phyloP scores from a whole-genome alignment of 2,113 vertebrate species.

The Dryoscopus gambensis region DNA sequence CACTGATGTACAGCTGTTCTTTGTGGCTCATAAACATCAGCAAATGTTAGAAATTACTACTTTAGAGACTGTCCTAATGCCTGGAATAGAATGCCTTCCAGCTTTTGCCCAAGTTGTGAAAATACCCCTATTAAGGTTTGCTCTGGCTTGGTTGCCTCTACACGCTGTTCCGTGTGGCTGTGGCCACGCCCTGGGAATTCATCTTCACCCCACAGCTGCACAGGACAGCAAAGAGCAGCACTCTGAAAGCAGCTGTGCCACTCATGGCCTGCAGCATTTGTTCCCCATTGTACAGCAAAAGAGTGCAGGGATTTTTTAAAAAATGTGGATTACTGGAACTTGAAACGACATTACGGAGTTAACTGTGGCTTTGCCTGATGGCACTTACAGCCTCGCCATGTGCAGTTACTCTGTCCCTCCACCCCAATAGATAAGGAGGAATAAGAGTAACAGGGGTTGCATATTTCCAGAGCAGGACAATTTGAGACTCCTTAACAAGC shows the following conservation, averaged over 20 bases:
- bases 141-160: not conserved
- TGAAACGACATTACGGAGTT: not conserved
- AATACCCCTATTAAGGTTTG: not conserved
- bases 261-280: not conserved
- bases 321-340: not conserved
- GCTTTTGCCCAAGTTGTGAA: not conserved
- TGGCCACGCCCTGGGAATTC: not conserved
- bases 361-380: not conserved
- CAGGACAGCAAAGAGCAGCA: not conserved
- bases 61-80: not conserved
- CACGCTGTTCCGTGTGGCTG: rapidly evolving
- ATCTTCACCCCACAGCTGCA: not conserved
- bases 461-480: not conserved
- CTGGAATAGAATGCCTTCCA: not conserved
- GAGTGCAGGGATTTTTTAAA: not conserved
- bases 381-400: not conserved
- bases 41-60: not conserved
- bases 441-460: not conserved
- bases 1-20: not conserved
- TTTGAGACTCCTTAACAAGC: not conserved
- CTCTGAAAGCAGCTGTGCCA: not conserved
- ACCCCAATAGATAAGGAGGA: not conserved
- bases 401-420: not conserved
- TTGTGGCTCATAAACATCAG: not conserved
- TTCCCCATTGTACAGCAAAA: not conserved